Conservation (phyloP, 2,888 invertebrate species). For the Chamaedrilus cognettii region DNA sequence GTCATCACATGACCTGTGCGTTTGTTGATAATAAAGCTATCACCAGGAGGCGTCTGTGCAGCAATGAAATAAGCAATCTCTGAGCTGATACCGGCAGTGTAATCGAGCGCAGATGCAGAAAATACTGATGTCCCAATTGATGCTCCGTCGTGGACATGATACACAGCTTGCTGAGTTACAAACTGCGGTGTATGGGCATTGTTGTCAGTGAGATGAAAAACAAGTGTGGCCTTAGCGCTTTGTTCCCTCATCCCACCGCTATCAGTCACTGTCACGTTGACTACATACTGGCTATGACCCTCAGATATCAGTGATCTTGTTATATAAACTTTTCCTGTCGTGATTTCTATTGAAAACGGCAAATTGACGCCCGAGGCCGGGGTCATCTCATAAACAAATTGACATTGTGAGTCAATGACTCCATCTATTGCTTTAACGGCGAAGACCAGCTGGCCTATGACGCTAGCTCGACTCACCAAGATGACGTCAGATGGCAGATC, state of each 20-base stretch:
- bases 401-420: background rate
- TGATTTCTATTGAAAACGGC: slow-evolving; percentile 6
- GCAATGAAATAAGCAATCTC: slow-evolving; percentile 74
- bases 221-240: background rate
- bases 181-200: background rate
- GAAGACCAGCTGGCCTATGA: background rate
- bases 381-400: background rate
- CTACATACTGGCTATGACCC: slow-evolving; percentile 13
- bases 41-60: slow-evolving; percentile 82
- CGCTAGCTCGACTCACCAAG: background rate
- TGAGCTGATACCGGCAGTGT: slow-evolving; percentile 76
- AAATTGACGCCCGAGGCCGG: background rate
- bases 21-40: slow-evolving; percentile 77
- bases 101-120: background rate
- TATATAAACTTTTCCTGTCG: background rate
- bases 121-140: background rate
- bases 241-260: slow-evolving; percentile 31
- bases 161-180: background rate
- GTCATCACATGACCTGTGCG: slow-evolving; percentile 79
- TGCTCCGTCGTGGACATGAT: background rate
- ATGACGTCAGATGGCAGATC: background rate
- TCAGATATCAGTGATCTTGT: background rate
- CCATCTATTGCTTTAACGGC: background rate
- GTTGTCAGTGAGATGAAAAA: background rate
- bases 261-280: slow-evolving; percentile 64